Percentiles rank a stretch among this genome's conserved stretches.
Evolutionary conservation across 2,113 vertebrate genomes (phyloP).

Genomic region (Xiphorhynchus elegans): DNA sequence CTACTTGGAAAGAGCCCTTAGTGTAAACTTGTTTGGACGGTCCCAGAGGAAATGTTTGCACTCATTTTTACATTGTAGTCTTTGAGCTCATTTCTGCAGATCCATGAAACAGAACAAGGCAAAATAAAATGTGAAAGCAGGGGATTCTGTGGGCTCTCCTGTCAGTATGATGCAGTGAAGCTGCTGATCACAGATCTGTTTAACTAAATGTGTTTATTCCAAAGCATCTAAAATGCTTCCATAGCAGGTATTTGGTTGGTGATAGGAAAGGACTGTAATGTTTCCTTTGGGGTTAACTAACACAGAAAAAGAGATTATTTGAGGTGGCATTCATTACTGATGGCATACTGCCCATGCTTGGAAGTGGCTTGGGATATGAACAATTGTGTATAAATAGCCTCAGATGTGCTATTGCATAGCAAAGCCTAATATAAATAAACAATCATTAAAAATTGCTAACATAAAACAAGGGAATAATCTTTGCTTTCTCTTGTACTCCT

Average conservation of each 20-base stretch:
- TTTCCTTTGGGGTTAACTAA: conserved; percentile 19
- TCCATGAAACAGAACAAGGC: background rate
- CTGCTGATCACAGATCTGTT: background rate
- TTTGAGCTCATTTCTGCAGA: background rate
- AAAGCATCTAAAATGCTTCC: background rate
- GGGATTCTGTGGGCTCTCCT: background rate
- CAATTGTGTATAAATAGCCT: conserved; percentile 27
- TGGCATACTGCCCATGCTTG: conserved; percentile 8
- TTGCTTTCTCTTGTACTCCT: conserved; percentile 9
- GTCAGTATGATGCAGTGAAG: background rate
- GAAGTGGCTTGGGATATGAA: background rate
- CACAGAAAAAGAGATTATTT: background rate
- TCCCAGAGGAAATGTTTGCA: background rate
- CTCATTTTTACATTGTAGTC: background rate
- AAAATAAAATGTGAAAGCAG: background rate
- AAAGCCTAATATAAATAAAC: conserved; percentile 44
- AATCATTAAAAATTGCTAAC: conserved; percentile 50
- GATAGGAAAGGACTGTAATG: background rate
- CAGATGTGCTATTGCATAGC: conserved; percentile 31
- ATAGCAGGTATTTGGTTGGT: background rate
- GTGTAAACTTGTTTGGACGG: background rate
- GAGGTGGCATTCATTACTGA: conserved; percentile 7
- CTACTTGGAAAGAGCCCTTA: background rate
- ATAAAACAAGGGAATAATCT: conserved; percentile 42
- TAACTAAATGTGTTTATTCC: background rate